Evolutionary conservation across 2,113 vertebrate genomes (phyloP).

Genomic region (Brienomyrus longianalis): DNA sequence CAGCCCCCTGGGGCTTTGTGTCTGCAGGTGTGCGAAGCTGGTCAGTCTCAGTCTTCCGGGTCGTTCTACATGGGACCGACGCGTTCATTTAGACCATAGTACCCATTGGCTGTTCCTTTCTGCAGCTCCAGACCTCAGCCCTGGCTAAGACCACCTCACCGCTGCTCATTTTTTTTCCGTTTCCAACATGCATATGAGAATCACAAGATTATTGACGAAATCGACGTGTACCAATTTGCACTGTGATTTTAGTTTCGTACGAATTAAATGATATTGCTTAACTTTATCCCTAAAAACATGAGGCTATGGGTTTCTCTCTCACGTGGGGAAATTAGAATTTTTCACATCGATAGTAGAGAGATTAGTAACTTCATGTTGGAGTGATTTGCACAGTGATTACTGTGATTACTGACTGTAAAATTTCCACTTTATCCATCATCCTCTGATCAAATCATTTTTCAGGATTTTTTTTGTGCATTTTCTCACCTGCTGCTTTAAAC

Average conservation of each 20-base stretch:
- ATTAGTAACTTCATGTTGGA: conserved; percentile 32
- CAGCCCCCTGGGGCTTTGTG: background rate
- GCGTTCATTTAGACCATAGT: background rate
- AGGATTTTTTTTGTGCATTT: conserved; percentile 32
- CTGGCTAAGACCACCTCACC: background rate
- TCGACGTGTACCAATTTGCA: conserved; percentile 50
- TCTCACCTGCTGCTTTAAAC: conserved; percentile 56
- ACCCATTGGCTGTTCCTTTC: background rate
- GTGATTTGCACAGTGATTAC: conserved; percentile 29
- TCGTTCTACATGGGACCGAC: background rate
- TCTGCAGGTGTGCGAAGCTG: background rate
- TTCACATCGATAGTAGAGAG: conserved; percentile 26
- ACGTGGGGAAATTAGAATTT: conserved; percentile 17
- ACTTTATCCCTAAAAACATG: conserved; percentile 15
- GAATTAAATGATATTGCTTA: background rate
- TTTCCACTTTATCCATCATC: conserved; percentile 40
- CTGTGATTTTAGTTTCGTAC: conserved; percentile 56
- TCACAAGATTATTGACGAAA: conserved; percentile 38
- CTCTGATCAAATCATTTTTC: conserved; percentile 13
- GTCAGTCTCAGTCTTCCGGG: background rate
- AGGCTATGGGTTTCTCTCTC: conserved; percentile 14
- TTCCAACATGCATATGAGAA: background rate
- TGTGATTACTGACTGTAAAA: conserved; percentile 34
- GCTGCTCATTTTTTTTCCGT: background rate
- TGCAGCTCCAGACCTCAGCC: background rate